Evolutionary conservation across 2,888 invertebrate species (phyloP), one percentile per base, ranked within the genome.

Genomic region (Neoaliturus tenellus): DNA sequence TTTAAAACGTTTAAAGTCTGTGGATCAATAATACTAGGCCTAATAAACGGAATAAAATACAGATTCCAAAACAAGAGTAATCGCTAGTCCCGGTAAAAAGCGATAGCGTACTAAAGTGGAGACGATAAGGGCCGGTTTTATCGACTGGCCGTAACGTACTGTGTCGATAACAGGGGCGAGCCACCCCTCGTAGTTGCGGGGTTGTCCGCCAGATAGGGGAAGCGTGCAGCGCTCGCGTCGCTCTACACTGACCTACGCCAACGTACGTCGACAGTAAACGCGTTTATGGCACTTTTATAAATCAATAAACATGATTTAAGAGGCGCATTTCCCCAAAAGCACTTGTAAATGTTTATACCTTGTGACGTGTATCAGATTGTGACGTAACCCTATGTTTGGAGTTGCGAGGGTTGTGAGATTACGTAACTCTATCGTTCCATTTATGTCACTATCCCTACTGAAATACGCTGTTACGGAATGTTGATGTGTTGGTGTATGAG

Each of bases 171-270:
- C 69, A 2, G 44, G 14, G 35, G 20, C 6, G 3, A 41, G 25
- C 73, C 33, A 78, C 73, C 84, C 35, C 62, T 81, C 0, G 41
- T 84, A 84, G 84, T 84, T 84, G 62, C 35, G 23, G 75, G 39
- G 28, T 67, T 78, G 51, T 14, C 84, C 84, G 78, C 73, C 23
- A 84, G 84, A 55, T 84, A 58, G 81, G 69, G 78, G 10, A 62
- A 35, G 84, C 84, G 78, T 84, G 62, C 84, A 82, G 82, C 73
- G 81, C 81, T 58, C 48, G 28, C 3, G 62, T 62, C 31, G 62
- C 20, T 10, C 23, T 3, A 17, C 31, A 71, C 82, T 82, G 73
- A 48, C 73, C 73, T 82, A 58, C 51, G 33, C 23, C n/a, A 80
- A 35, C 48, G 1, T 23, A 48, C 78, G 35, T 44, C 48, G 20